A percentile compares a stretch with the other conserved stretches of the same genome.
Conservation (phyloP, 2,888 invertebrate species). For the Syrista parreyssii region DNA sequence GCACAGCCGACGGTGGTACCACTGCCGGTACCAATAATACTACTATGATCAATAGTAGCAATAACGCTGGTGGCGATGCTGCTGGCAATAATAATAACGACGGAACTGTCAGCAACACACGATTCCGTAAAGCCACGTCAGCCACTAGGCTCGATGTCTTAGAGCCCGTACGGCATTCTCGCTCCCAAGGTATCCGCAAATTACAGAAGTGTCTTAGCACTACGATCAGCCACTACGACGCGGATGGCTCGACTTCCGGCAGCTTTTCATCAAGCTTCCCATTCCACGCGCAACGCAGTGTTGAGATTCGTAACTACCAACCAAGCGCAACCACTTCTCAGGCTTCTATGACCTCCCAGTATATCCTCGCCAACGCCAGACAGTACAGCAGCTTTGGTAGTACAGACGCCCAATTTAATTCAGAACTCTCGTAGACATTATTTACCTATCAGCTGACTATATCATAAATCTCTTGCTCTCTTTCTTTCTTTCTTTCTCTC, state of each 20-base stretch:
- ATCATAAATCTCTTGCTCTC: not conserved
- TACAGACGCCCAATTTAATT: slow-evolving; percentile 76
- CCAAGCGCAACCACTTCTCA: slow-evolving; percentile 69
- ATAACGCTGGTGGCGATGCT: slow-evolving; percentile 34
- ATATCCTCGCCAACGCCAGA: slow-evolving; percentile 74
- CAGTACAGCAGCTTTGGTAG: slow-evolving; percentile 97
- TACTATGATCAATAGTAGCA: slow-evolving; percentile 26
- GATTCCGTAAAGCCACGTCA: slow-evolving; percentile 47
- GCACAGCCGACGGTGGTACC: slow-evolving; percentile 36
- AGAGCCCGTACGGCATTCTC: slow-evolving; percentile 82
- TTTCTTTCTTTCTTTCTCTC: not conserved
- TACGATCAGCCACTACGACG: slow-evolving; percentile 85
- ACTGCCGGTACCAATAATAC: slow-evolving; percentile 31
- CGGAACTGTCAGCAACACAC: slow-evolving; percentile 34
- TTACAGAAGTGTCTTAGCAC: slow-evolving; percentile 90
- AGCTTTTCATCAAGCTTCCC: slow-evolving; percentile 51
- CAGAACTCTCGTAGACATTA: not conserved
- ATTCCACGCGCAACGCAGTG: slow-evolving; percentile 59
- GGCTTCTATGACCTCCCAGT: slow-evolving; percentile 62
- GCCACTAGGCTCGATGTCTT: slow-evolving; percentile 35
- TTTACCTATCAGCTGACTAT: slow-evolving; percentile 42
- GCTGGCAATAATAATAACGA: slow-evolving; percentile 27
- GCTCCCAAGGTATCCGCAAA: slow-evolving; percentile 95
- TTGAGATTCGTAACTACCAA: slow-evolving; percentile 64
- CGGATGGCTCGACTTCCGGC: slow-evolving; percentile 68